Base-by-base conservation (phyloP, 2,797 vertebrate genomes). In the Ctenopoma multispine region DNA sequence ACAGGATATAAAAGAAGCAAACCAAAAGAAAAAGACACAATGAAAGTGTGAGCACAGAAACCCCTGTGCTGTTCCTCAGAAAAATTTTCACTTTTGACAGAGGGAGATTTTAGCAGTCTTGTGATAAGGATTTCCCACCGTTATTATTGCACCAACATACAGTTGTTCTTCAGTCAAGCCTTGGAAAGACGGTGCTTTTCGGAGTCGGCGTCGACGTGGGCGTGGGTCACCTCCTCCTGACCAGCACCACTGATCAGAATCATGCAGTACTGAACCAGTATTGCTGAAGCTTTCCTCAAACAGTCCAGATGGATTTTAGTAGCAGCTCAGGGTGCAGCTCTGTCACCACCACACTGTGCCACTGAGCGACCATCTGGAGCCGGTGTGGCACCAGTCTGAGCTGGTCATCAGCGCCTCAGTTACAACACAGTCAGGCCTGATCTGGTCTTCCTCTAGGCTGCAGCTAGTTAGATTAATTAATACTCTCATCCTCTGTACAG, bases 361-460 rank as follows among this genome's bases (percentile, higher is more conserved):
- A 56, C 83, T 72, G 75, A 84, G 74, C 54, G 1, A 69, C 90
- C 87, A 88, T 89, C 90, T 91, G 90, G 89, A 78, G 77, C 74
- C 27, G n/a, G 51, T 67, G 5, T 64, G 75, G 65, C 1, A 7
- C 71, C 27, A 13, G 43, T 75, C 57, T 54, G 47, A 68, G 55
- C 48, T 72, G 72, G 77, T 74, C 58, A 74, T 55, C 57, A 57
- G 58, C 54, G 65, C 47, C 65, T 0, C 0, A 41, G 46, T 66
- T 67, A 71, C 60, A 72, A 56, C 51, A 44, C 3, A 61, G 27
- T 57, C 55, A 69, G 57, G 59, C 20, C 7, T 12, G 18, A 38
- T 38, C 34, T 59, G n/a, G 55, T 65, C 55, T 31, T 55, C 47
- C 40, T 47, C 47, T 48, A 27, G 69, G 59, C 41, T 48, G 29